Evolutionary conservation across 2,113 vertebrate species (phyloP).

Genomic region (Raja brachyura): DNA sequence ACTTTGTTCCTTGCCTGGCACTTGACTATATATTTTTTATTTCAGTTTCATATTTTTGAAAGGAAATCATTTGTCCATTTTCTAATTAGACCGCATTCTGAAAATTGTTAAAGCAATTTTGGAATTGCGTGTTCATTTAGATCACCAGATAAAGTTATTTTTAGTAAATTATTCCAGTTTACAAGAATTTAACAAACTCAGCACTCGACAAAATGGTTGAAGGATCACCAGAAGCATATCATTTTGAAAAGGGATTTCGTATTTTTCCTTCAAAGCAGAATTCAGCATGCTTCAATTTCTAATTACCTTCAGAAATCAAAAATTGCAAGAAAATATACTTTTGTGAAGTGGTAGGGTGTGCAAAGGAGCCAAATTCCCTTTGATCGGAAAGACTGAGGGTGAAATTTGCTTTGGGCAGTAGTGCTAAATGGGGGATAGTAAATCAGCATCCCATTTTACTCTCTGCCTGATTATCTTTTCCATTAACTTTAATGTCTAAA

Average conservation of each 20-base stretch:
- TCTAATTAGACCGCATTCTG: not conserved
- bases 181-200: not conserved
- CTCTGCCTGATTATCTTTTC: not conserved
- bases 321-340: not conserved
- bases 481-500: constrained; percentile 2
- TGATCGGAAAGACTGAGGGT: not conserved
- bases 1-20: not conserved
- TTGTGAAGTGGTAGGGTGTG: not conserved
- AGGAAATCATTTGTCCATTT: not conserved
- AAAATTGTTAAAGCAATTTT: not conserved
- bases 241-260: not conserved
- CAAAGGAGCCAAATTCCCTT: not conserved
- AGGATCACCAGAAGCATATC: not conserved
- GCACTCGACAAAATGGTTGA: not conserved
- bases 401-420: not conserved
- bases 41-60: not conserved
- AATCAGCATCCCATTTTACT: not conserved
- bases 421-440: not conserved
- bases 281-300: not conserved
- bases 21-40: not conserved
- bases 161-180: not conserved
- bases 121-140: not conserved
- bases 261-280: not conserved
- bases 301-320: not conserved
- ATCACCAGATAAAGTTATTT: not conserved